Evolutionary conservation across 1,140 invertebrate species (phyloP), one percentile per base, ranked within the genome.

Genomic region (Scaptomyza graminum): DNA sequence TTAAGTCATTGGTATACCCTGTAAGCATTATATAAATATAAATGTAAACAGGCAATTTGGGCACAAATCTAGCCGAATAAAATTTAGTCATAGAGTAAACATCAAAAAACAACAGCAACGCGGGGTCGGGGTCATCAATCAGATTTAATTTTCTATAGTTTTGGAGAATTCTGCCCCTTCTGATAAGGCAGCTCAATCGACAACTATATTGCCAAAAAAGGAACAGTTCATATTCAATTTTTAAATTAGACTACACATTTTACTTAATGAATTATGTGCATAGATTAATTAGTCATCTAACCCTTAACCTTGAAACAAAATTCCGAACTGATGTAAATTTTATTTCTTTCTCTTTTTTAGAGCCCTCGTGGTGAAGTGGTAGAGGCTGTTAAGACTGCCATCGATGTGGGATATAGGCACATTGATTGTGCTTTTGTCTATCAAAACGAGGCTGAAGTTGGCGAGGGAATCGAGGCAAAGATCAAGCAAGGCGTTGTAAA

Each of bases 401-500:
- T 97, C 54, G 93, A 95, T 80, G 92, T 93, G 59, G 96, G 96
- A 0, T 97, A 97, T 91, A 92, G 96, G 2, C 96, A 97, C 90
- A 94, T 97, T 76, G 97, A 97, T 90, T 96, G 96, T 92, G 96
- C 96, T n/a, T 93, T 93, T 77, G 93, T 95, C 15, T 97, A 97
- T 90, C 93, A 94, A 56, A 97, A 97, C 90, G 96, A 97, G 89
- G 88, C 92, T 67, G 95, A 96, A 90, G 94, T 97, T 22, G 96
- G 96, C 0, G 92, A 93, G 31, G 96, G 94, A 1, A 91, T 97
- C 41, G 94, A 93, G 15, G 92, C 93, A 37, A 94, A 95, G 73
- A 93, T 97, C 59, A 91, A 92, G 93, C 18, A 22, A 22, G 18
- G 18, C 4, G 18, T 22, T 22, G 92, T 96, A 22, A 95, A 94